Conservation (phyloP, 2,113 vertebrate genomes). For the Gallinago paraguaiae region DNA sequence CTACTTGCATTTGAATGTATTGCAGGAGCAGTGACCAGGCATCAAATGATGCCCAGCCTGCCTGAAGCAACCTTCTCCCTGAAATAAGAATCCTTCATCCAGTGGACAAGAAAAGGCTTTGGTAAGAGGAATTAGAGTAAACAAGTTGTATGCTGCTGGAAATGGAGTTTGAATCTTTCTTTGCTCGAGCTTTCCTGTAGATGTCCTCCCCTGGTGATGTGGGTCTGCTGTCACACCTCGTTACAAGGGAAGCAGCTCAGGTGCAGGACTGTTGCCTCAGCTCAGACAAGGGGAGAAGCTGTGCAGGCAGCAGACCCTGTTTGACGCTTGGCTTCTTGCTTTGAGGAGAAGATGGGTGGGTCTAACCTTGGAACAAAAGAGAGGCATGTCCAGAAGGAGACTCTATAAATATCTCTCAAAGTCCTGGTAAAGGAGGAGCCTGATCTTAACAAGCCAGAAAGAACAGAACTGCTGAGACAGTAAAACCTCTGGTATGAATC, state of each 20-base stretch:
- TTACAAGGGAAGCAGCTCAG: background rate
- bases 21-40: background rate
- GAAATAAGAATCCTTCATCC: background rate
- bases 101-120: background rate
- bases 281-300: background rate
- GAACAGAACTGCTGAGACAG: background rate
- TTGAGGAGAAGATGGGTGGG: background rate
- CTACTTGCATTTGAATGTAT: background rate
- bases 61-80: background rate
- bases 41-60: background rate
- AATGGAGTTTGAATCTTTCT: background rate
- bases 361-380: background rate
- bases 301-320: background rate
- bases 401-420: background rate
- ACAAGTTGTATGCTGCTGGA: background rate
- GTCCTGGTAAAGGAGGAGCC: background rate
- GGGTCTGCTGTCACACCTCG: background rate
- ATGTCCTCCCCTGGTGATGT: background rate
- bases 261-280: background rate
- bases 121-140: background rate
- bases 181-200: background rate
- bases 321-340: background rate
- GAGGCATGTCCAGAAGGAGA: background rate
- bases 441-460: background rate
- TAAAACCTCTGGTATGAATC: background rate